Evolutionary conservation across 2,797 vertebrate species (phyloP).

Genomic region (Echeneis naucrates): DNA sequence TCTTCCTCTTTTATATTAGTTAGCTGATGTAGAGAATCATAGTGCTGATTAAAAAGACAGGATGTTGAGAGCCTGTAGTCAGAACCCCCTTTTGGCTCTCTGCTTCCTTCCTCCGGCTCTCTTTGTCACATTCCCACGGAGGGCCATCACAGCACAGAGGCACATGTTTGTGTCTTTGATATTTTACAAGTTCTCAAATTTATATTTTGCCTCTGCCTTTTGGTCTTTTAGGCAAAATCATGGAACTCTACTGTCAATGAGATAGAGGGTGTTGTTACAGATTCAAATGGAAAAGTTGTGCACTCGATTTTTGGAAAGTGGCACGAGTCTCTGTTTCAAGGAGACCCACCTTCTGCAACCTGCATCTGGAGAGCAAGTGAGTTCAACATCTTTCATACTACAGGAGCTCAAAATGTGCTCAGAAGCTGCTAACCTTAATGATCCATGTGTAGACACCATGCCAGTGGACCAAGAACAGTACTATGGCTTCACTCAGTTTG

Average conservation of each 20-base stretch:
- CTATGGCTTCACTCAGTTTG: conserved; percentile 97
- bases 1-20: too few relatives aligned
- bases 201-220: neutral
- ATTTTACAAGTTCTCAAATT: too few relatives aligned
- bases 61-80: neutral
- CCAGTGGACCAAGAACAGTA: conserved; percentile 91
- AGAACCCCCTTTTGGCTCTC: too few relatives aligned
- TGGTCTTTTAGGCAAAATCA: conserved; percentile 87
- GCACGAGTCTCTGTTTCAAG: conserved; percentile 94
- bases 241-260: conserved; percentile 93
- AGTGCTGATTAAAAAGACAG: too few relatives aligned
- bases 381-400: conserved; percentile 42
- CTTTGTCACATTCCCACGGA: too few relatives aligned
- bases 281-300: conserved; percentile 87
- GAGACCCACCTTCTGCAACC: conserved; percentile 87
- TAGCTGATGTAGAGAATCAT: too few relatives aligned
- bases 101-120: too few relatives aligned
- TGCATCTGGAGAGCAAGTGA: conserved; percentile 97
- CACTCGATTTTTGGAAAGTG: conserved; percentile 95
- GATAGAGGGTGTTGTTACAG: conserved; percentile 91
- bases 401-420: neutral
- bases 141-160: too few relatives aligned
- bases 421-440: neutral
- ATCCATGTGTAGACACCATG: conserved; percentile 88
- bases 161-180: too few relatives aligned